Base-by-base conservation (phyloP, 1,140 invertebrate species). In the Drosophila nasuta region DNA sequence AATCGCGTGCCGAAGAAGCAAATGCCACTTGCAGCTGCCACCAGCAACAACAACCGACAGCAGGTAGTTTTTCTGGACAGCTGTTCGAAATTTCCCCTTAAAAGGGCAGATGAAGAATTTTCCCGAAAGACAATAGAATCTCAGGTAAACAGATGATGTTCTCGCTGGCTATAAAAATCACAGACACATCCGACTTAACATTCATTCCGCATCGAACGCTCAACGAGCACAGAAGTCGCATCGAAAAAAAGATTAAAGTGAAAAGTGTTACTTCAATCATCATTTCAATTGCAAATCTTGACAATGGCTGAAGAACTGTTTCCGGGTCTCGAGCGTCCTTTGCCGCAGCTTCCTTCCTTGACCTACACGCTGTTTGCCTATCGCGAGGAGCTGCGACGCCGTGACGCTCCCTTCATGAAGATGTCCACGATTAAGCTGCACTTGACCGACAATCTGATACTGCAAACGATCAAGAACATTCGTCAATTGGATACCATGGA, bases 371-470 rank as follows among this genome's bases (percentile, higher is more conserved):
- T 91, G 1, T 91, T 73, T 17, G 81, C 81, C 33, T 91, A 91
- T 33, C 68, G 88, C 45, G 81, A 91, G 81, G 88, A 91, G 33
- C 51, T 91, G 46, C 64, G 88, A 1, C 83, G 82, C 0, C 70
- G 76, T 1, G 68, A 89, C 30, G 48, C 76, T 0, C 77, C 83
- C 15, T 91, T 85, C 45, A 85, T 91, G 76, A 83, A 83, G 59
- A 81, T 89, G 75, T 91, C 88, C 46, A 85, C 81, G 30, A 87
- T 91, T n/a, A 91, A 91, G 30, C 52, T 91, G 10, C 82, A 91
- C 15, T 51, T 91, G 30, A 91, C 88, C 52, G 88, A 91, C 28
- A 88, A 85, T 33, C 62, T 91, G 33, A 91, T 91, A 51, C 45
- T 82, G 64, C 85, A 91, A 20, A 91, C 88, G 0, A 91, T 91